Base-by-base conservation (phyloP, 2,113 vertebrate species). In the Bombycilla garrulus region DNA sequence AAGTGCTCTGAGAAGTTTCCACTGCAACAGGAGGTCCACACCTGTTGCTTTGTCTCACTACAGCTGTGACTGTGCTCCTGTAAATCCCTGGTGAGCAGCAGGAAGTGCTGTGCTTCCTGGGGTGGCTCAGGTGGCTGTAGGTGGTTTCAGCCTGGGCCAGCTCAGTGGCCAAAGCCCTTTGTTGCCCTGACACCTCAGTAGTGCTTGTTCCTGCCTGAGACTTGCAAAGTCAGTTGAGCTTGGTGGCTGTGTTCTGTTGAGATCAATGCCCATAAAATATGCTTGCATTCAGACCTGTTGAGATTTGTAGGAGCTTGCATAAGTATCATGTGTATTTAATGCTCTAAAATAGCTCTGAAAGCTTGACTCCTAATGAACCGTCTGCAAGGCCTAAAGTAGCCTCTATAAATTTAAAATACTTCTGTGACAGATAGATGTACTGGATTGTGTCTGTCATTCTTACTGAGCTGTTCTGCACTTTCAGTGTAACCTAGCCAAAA, bases 11-110 rank as follows among this genome's bases (percentile, higher is more conserved):
- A 56, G 40, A 22, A 12, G n/a, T 62, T 90, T 36, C 35, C 15
- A 4, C 18, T 47, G 21, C 0, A 1, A 2, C 0, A 5, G 4
- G 15, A 78, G 26, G 12, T 26, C 35, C 11, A 5, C 0, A 1
- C 8, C 25, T 35, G 47, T 40, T 1, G 0, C 24, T 40, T 66
- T 42, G 18, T 85, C 36, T 74, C 12, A 3, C 0, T 36, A 48
- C 12, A 64, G 36, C 45, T 73, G 33, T 3, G 2, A 19, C 23
- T 3, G 1, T 3, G 1, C 20, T 81, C 50, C 36, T 77, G 29
- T 67, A 40, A 61, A 62, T 51, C 56, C 38, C 21, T 42, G 36
- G 7, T 9, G 45, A 61, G 47, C 42, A n/a, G 35, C 60, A 67
- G 53, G 38, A 53, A 38, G 22, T 40, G 25, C 40, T 86, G 40